Evolutionary conservation across 2,113 vertebrate species (phyloP).

Genomic region (Cnemophilus loriae): DNA sequence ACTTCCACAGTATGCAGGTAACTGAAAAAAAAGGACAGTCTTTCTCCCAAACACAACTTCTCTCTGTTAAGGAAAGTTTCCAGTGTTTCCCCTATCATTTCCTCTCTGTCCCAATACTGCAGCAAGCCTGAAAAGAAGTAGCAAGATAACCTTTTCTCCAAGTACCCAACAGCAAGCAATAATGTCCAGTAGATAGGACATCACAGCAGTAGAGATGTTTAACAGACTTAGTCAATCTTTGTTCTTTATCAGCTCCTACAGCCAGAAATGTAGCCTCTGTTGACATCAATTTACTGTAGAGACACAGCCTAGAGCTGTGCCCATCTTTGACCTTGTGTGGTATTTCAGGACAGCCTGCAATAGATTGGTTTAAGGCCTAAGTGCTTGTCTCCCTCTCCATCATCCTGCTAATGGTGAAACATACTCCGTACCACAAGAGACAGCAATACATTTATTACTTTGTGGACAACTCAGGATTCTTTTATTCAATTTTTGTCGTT

Average conservation of each 20-base stretch:
- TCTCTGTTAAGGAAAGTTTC: not conserved
- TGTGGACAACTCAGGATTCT: not conserved
- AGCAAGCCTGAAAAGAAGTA: not conserved
- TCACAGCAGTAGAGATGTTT: not conserved
- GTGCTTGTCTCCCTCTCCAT: not conserved
- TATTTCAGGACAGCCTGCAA: not conserved
- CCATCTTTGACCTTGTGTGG: not conserved
- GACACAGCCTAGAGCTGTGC: not conserved
- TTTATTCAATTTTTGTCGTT: not conserved
- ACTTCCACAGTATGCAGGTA: not conserved
- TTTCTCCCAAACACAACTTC: not conserved
- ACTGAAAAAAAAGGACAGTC: rapidly evolving
- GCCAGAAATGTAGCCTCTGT: not conserved
- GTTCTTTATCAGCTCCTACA: not conserved
- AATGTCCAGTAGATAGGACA: not conserved
- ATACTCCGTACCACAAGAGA: not conserved
- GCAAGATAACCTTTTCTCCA: not conserved
- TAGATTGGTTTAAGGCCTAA: not conserved
- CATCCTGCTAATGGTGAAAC: not conserved
- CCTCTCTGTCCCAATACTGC: not conserved
- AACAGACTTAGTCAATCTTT: not conserved
- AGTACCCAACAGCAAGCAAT: not conserved
- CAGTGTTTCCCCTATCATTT: not conserved
- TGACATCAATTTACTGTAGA: not conserved
- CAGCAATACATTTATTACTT: not conserved